A percentile compares a stretch with the other conserved stretches of the same genome.
These are phyloP conservation scores for Sarcoramphus papa DNA, from an alignment of 2,797 vertebrate genomes.

Conservation along the genomic window DNA sequence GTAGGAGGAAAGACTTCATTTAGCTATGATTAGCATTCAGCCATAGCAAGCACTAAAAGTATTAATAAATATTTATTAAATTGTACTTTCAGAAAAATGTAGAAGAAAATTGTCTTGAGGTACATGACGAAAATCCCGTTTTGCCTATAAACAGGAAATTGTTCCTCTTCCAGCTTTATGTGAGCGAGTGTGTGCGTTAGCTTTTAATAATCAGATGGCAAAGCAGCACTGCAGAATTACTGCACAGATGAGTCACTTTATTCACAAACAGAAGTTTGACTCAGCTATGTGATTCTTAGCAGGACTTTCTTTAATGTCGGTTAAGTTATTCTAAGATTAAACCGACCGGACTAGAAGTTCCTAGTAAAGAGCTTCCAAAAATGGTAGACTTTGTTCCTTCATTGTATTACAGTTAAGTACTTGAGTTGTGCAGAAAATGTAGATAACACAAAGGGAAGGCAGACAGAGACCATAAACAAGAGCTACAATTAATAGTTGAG, in stretches of 20 bases:
- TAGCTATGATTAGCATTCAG: background rate
- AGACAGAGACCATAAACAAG: background rate
- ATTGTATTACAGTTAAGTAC: background rate
- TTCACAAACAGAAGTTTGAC: background rate
- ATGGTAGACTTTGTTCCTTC: background rate
- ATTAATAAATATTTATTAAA: constrained; percentile 60
- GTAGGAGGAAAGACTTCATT: background rate
- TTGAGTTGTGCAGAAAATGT: background rate
- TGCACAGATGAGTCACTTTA: background rate
- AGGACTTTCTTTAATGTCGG: background rate
- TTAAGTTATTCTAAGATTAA: background rate
- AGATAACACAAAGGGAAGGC: background rate
- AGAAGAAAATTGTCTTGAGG: constrained; percentile 4
- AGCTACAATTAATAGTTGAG: background rate
- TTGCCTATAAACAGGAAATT: background rate
- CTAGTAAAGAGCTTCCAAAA: background rate
- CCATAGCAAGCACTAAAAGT: background rate
- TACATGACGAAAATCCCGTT: background rate
- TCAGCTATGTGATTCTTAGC: background rate
- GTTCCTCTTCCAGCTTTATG: background rate
- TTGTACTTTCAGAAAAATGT: constrained; percentile 17
- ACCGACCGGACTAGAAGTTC: background rate
- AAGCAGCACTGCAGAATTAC: background rate
- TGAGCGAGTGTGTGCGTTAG: background rate
- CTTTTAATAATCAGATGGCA: background rate